Base-by-base conservation (phyloP, 92 coral and sea anemone species). In the Epizoanthus rinbou region DNA sequence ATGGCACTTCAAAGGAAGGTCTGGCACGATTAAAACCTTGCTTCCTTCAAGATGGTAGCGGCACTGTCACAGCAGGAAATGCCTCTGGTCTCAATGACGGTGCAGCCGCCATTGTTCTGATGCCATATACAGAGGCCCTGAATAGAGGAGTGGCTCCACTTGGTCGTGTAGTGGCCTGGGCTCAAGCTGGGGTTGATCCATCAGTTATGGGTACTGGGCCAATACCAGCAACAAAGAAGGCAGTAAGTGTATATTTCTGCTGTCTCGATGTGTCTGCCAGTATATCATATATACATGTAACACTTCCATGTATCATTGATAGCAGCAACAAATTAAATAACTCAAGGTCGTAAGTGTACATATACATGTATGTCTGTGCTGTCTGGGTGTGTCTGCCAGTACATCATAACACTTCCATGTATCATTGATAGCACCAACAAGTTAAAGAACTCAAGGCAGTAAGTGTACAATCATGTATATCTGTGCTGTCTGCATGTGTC, bases 131-230 rank as follows among this genome's bases (percentile, higher is more conserved):
- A 7, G 94, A 93, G 75, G 98, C 99, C 11, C 52, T 86, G 21
- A 79, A 43, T 39, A 86, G 92, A 45, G 89, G 86, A 5, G 64
- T 88, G 71, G 56, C 74, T 7, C 99, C 99, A 2, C 25, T 96
- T 35, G 99, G 94, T 18, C 89, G 95, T 13, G 87, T 96, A 57
- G 94, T 96, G 15, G 69, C 99, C 15, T 96, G 99, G 98, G 97
- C 94, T 7, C 99, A 96, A 79, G 99, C 96, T 35, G 99, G 99
- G 41, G 99, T 97, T 14, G 99, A 97, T 23, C 99, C 99, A 11
- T 88, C 98, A 4, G 97, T 97, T 69, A 97, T 97, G 99, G 99
- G 99, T 2, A 94, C 97, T 68, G 99, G 99, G 1, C 99, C 99
- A 4, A 94, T 97, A 4, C 98, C 98, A 17, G 99, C 99, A 1